Base-by-base conservation (phyloP, 1,140 invertebrate genomes). In the Rhyzopertha dominica region DNA sequence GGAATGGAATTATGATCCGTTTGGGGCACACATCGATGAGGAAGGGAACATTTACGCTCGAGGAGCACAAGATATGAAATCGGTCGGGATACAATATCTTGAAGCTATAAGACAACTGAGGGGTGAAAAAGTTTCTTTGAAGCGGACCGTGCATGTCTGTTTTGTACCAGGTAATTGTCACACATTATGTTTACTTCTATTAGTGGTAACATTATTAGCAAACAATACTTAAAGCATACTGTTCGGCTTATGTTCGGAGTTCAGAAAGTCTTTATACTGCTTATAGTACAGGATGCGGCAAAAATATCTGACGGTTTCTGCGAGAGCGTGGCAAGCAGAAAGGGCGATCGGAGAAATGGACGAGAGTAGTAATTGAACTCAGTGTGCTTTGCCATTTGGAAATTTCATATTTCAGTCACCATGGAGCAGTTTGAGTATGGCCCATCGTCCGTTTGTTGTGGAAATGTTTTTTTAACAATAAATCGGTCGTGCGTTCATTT, bases 151-250 rank as follows among this genome's bases (percentile, higher is more conserved):
- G 10, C 82, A 87, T 59, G 57, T 93, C 7, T 75, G 79, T 3
- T 93, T 90, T 74, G 84, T 90, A 10, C 85, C 90, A 61, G 88
- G 86, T 88, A 69, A n/a, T n/a, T n/a, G 51, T n/a, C 86, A 40
- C 9, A n/a, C 22, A 29, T 49, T n/a, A n/a, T n/a, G n/a, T n/a
- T n/a, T n/a, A 8, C n/a, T 8, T 8, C n/a, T 26, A 8, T 8
- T 26, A n/a, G n/a, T 26, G 7, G 7, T 26, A 26, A 26, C 24
- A n/a, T 8, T 8, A 8, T 26, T 26, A n/a, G 24, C n/a, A 26
- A 26, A 8, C 24, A 26, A 26, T 8, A 8, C n/a, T 26, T 8
- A 26, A 8, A n/a, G n/a, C n/a, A n/a, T n/a, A n/a, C 7, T 7
- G 7, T 7, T 26, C 7, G 7, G 24, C 7, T 26, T 8, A 26